Evolutionary conservation across 2,888 invertebrate species (phyloP).

Genomic region (Anoncus sp.): DNA sequence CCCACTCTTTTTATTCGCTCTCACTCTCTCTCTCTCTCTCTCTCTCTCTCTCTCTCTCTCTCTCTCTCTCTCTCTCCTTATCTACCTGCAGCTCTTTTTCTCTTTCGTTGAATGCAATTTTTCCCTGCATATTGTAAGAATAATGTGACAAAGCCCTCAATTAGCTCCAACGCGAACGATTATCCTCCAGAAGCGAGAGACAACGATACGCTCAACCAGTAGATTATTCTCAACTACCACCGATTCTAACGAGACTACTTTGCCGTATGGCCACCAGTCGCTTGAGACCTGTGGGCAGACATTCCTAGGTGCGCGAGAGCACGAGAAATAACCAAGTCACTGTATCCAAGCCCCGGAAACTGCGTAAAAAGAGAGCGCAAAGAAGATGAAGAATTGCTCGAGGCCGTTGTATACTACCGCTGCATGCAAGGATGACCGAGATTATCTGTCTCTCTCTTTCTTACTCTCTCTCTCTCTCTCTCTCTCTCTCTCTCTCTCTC

Average conservation of each 20-base stretch:
- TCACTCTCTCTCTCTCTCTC: too few relatives aligned
- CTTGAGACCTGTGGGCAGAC: conserved; percentile 73
- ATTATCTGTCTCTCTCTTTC: conserved; percentile 26
- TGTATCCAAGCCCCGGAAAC: conserved; percentile 73
- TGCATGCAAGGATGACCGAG: conserved; percentile 72
- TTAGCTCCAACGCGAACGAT: conserved; percentile 67
- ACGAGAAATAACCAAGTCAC: conserved; percentile 74
- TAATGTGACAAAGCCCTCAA: conserved; percentile 6
- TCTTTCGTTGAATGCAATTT: conserved; percentile 11
- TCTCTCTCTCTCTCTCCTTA: background rate
- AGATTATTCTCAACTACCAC: conserved; percentile 19
- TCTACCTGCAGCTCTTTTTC: background rate
- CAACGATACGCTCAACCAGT: too few relatives aligned
- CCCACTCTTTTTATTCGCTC: too few relatives aligned
- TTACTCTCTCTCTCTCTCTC: too few relatives aligned
- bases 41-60: too few relatives aligned
- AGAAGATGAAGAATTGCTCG: conserved; percentile 67
- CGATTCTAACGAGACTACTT: conserved; percentile 16
- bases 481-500: too few relatives aligned
- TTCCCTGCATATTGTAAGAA: conserved; percentile 3
- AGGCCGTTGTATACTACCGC: conserved; percentile 77
- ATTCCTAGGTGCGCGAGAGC: conserved; percentile 77
- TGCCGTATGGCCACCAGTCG: too few relatives aligned
- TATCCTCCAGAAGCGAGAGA: too few relatives aligned
- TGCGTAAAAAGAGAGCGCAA: conserved; percentile 2